Percentiles rank a stretch among this genome's conserved stretches.
Conservation (phyloP, 2,888 invertebrate species). For the Glomeris marginata region DNA sequence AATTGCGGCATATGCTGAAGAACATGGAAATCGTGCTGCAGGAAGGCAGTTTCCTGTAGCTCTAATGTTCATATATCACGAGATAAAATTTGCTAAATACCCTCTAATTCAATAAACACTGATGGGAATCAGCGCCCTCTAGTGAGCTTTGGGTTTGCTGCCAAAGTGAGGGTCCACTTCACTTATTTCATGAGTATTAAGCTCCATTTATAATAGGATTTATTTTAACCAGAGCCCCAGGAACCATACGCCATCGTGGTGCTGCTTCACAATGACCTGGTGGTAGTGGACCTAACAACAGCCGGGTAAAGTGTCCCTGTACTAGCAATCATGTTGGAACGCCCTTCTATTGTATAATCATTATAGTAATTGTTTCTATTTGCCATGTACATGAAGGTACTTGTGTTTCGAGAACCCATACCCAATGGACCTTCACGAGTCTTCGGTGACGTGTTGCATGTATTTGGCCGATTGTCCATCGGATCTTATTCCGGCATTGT, state of each 20-base stretch:
- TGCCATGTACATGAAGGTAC: constrained; percentile 41
- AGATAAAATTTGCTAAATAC: too few species aligned
- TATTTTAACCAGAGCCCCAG: constrained; percentile 61
- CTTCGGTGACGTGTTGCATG: constrained; percentile 89
- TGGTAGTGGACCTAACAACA: constrained; percentile 89
- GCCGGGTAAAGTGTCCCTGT: constrained; percentile 51
- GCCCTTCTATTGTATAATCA: constrained; percentile 5
- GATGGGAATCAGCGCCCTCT: too few species aligned
- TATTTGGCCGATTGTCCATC: constrained; percentile 97
- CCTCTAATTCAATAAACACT: too few species aligned
- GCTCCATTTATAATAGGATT: neutral
- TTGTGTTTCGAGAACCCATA: constrained; percentile 99
- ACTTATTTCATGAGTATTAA: neutral
- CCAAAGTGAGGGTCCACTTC: too few species aligned
- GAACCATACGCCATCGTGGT: constrained; percentile 98
- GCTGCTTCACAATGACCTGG: constrained; percentile 91
- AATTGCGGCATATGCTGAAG: too few species aligned
- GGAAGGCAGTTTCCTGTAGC: too few species aligned
- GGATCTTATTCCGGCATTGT: constrained; percentile 94
- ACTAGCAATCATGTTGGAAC: too few species aligned
- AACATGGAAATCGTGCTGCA: too few species aligned
- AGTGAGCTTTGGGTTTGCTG: too few species aligned
- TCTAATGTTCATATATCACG: too few species aligned
- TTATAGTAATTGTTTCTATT: neutral
- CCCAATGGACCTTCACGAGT: constrained; percentile 99